Base-by-base conservation (phyloP, 2,113 vertebrate species). In the Eclectus roratus region DNA sequence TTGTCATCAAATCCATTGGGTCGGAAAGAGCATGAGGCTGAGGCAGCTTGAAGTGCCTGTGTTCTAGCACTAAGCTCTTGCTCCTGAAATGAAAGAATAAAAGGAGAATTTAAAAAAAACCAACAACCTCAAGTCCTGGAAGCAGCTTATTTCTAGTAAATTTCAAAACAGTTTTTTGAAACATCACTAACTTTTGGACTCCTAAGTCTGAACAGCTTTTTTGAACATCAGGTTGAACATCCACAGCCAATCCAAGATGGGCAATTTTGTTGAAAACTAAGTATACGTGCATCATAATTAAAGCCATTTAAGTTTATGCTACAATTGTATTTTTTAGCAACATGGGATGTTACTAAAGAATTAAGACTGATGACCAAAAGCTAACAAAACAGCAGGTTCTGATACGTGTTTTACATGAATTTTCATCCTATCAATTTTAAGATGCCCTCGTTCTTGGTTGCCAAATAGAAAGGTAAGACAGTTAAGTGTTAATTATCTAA, bases 1-100 rank as follows among this genome's bases (percentile, higher is more conserved):
- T 99, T 99, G 98, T 99, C 99, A 95, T 99, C 99, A 89, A 99
- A 99, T 94, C 99, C 99, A 84, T 99, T 98, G 96, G 99, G 99
- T 80, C 99, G 98, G 97, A 99, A 99, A 13, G 99, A 99, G 95
- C 99, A 99, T 1, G 99, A 99, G 66, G 99, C 98, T 23, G 99
- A 99, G 35, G 99, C 98, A 15, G 99, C 98, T 98, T 99, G 99
- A 16, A 99, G 98, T 39, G 99, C 99, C 79, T 99, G 99, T 78
- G 99, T 98, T 85, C 99, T 98, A 95, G 99, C 99, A 53, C 98
- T 99, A 68, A 99, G 98, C 93, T 99, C 99, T 98, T 99, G 99
- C 94, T 99, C 99, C 99, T 99, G 89, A 83, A 96, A 97, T 37
- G 39, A 87, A 96, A 97, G 55, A 86, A 86, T 31, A 90, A 90